Conservation (phyloP, 2,113 vertebrate species). For the Melanerpes aurifrons region DNA sequence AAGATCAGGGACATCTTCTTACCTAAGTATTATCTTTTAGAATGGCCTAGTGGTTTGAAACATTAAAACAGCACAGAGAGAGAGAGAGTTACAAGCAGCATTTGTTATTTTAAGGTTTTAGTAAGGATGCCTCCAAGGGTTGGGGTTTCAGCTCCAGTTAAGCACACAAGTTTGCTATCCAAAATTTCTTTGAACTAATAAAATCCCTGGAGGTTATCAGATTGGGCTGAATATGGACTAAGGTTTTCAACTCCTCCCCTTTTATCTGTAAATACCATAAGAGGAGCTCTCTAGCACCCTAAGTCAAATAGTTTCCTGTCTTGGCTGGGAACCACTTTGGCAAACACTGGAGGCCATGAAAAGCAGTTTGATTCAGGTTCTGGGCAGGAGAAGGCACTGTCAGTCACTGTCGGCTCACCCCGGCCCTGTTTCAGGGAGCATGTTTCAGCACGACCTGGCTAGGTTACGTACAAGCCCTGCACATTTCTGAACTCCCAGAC, state of each 20-base stretch:
- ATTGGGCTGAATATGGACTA: slow-evolving; percentile 46
- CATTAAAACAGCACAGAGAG: neutral
- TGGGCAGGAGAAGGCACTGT: slow-evolving; percentile 38
- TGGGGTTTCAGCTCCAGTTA: slow-evolving; percentile 35
- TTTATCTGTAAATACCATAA: slow-evolving; percentile 64
- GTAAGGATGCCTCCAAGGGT: slow-evolving; percentile 58
- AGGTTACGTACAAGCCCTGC: neutral
- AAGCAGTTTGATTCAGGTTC: slow-evolving; percentile 24
- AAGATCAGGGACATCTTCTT: neutral
- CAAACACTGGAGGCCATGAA: slow-evolving; percentile 61
- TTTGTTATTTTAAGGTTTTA: slow-evolving; percentile 52
- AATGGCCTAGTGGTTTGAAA: neutral
- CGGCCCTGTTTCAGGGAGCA: neutral
- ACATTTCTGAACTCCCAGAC: slow-evolving; percentile 31
- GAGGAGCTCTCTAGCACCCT: slow-evolving; percentile 42
- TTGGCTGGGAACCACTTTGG: slow-evolving; percentile 33
- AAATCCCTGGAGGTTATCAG: slow-evolving; percentile 66
- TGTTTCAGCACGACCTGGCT: neutral
- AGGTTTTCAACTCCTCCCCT: slow-evolving; percentile 64
- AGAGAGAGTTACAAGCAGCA: neutral
- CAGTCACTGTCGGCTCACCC: slow-evolving; percentile 43
- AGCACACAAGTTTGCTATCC: slow-evolving; percentile 30
- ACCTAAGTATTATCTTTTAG: neutral
- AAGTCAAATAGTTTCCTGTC: slow-evolving; percentile 68
- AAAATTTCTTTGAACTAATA: slow-evolving; percentile 58